These are phyloP conservation scores for Oscheius sp. DNA, from an alignment of 1,140 invertebrate species.

Conservation along the genomic window DNA sequence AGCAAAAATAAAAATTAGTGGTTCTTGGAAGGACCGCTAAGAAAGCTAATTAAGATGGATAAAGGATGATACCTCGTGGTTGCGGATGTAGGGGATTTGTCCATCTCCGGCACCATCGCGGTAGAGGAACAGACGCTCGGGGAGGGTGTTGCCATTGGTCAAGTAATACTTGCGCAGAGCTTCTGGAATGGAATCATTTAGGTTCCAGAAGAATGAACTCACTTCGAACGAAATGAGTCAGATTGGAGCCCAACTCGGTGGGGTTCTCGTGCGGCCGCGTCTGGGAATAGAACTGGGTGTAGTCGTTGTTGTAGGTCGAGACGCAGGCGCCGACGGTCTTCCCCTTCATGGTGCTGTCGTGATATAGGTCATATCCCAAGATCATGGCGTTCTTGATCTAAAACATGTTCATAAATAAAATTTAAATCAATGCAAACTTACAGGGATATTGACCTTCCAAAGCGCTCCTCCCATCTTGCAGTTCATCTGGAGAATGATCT, in stretches of 20 bases:
- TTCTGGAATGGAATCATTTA: too few relatives aligned
- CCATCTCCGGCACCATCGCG: constrained; percentile 36
- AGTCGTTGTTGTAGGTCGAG: constrained; percentile 30
- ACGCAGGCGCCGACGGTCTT: constrained; percentile 37
- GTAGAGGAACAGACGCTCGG: constrained; percentile 21
- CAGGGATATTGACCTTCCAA: constrained; percentile 27
- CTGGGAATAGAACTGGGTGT: constrained; percentile 31
- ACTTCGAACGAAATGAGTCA: constrained; percentile 25
- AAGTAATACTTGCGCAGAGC: constrained; percentile 27
- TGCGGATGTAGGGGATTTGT: constrained; percentile 30
- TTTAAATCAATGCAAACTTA: background rate
- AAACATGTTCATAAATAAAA: constrained; percentile 3
- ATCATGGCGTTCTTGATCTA: constrained; percentile 23
- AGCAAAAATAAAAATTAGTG: too few relatives aligned
- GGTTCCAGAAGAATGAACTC: too few relatives aligned
- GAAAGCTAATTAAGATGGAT: too few relatives aligned
- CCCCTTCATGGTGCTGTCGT: constrained; percentile 33
- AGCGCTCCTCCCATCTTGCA: constrained; percentile 37
- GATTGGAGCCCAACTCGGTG: constrained; percentile 26
- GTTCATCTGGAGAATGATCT: constrained; percentile 36
- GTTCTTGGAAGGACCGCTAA: too few relatives aligned
- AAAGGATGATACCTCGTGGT: too few relatives aligned
- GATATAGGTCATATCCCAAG: constrained; percentile 33
- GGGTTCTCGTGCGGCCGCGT: constrained; percentile 34
- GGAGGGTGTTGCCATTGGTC: constrained; percentile 21